Evolutionary conservation across 30 jellyfish, hydroid and myxozoan genomes (phyloP), one percentile per base, ranked within the genome.

Genomic region (Cassiopea xamachana): DNA sequence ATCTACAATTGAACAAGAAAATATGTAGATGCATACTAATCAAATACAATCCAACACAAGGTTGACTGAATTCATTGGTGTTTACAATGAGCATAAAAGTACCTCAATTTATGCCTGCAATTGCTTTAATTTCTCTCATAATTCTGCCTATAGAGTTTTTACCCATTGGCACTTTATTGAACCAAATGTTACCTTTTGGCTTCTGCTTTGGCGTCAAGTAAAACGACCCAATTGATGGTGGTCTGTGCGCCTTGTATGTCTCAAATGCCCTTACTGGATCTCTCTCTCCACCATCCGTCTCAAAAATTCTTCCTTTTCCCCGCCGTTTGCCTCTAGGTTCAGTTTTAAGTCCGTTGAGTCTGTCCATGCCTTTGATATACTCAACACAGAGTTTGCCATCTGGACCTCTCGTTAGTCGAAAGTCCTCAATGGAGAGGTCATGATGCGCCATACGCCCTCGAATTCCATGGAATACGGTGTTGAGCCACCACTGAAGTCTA

Each of bases 381-480:
- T 89, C 98, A n/a, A 96, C 93, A 62, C 92, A 82, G 69, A 96
- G 91, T 77, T 96, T 92, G 47, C 99, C 99, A 80, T 96, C 99
- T 7, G 91, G 92, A 12, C 91, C 92, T 68, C 98, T 70, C 1
- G 96, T 75, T 75, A 96, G 78, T 60, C 96, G 81, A 80, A 96
- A 96, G 78, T 96, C 99, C 13, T 92, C 98, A 39, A 91, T 87
- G 71, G 93, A 87, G 1, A 96, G 88, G 78, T 96, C 98, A 78
- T 96, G 99, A 62, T 96, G 99, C 1, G 99, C 98, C 98, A 96
- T 92, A 15, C 99, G 79, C 19, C 99, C 99, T 62, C 98, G 58
- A 80, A 96, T 97, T 67, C 99, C 99, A 47, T 92, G 98, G 75
- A 86, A 93, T 7, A 92, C 95, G n/a, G 99, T 96, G 70, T 96